phyloP scores from a whole-genome alignment of 2,113 vertebrate genomes.

The Vireo altiloquus region DNA sequence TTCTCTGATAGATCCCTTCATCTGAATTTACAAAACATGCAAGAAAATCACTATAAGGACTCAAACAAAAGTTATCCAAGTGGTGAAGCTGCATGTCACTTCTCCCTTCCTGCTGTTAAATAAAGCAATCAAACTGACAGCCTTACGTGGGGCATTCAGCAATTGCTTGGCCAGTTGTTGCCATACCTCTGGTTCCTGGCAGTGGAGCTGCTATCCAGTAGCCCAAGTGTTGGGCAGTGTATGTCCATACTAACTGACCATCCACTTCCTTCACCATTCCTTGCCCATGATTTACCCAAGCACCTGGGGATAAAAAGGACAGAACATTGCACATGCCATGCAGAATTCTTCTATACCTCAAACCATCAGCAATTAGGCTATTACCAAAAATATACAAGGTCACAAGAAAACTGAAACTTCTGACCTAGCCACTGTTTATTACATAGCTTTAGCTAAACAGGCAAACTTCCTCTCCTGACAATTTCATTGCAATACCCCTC shows the following conservation, averaged over 20 bases:
- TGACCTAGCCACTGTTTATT: background rate
- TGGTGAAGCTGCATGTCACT: background rate
- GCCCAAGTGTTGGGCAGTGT: constrained; percentile 86
- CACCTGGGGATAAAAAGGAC: constrained; percentile 66
- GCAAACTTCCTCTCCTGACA: background rate
- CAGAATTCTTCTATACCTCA: background rate
- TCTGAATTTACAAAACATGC: background rate
- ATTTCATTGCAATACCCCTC: background rate
- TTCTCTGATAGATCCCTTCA: background rate
- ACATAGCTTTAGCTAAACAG: background rate
- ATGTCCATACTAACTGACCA: constrained; percentile 83
- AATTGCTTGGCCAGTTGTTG: background rate
- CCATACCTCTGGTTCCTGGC: constrained; percentile 81
- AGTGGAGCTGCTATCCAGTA: constrained; percentile 90
- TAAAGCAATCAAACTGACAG: background rate
- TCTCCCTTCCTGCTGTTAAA: background rate
- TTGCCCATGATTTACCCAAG: constrained; percentile 86
- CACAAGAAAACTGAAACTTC: background rate
- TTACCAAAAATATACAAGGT: background rate
- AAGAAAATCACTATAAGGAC: background rate
- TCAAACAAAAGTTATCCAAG: background rate
- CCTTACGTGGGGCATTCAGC: background rate
- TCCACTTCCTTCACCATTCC: constrained; percentile 79
- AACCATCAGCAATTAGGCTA: background rate
- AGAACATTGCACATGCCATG: background rate